Percentiles rank a stretch among this genome's conserved stretches.
These are phyloP conservation scores for Smutsia temminckii DNA, from an alignment of 2,797 vertebrate species.

Conservation along the genomic window DNA sequence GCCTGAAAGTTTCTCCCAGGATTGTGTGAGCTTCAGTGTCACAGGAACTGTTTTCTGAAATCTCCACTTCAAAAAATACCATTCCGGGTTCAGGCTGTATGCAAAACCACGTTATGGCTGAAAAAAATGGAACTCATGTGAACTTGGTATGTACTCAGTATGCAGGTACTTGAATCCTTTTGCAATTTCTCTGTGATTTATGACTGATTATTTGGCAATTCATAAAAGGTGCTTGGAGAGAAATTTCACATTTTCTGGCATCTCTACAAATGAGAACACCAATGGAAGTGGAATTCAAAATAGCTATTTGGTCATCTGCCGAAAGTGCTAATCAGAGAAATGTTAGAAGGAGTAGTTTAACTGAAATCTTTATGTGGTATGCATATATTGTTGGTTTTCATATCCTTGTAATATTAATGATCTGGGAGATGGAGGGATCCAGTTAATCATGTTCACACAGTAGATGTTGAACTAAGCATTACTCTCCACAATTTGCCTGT, in stretches of 20 bases:
- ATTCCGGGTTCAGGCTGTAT: background rate
- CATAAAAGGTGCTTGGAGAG: background rate
- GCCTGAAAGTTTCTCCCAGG: background rate
- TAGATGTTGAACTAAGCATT: background rate
- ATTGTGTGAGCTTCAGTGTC: background rate
- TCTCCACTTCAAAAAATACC: background rate
- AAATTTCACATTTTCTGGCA: background rate
- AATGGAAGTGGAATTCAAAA: background rate
- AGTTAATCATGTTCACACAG: background rate
- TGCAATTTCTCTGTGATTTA: background rate
- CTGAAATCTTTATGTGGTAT: background rate
- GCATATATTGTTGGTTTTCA: conserved; percentile 11
- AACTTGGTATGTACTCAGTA: background rate
- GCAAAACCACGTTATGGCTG: background rate
- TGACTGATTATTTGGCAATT: background rate
- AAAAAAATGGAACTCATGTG: background rate
- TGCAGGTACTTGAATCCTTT: background rate
- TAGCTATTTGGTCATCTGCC: background rate
- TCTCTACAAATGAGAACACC: background rate
- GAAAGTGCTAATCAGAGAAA: conserved; percentile 2
- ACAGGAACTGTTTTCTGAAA: background rate
- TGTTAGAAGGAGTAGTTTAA: background rate
- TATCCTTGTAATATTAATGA: background rate
- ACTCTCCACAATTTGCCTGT: background rate
- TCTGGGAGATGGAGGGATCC: background rate